Conservation (phyloP, 1,140 invertebrate species). For the Euborellia annulipes region DNA sequence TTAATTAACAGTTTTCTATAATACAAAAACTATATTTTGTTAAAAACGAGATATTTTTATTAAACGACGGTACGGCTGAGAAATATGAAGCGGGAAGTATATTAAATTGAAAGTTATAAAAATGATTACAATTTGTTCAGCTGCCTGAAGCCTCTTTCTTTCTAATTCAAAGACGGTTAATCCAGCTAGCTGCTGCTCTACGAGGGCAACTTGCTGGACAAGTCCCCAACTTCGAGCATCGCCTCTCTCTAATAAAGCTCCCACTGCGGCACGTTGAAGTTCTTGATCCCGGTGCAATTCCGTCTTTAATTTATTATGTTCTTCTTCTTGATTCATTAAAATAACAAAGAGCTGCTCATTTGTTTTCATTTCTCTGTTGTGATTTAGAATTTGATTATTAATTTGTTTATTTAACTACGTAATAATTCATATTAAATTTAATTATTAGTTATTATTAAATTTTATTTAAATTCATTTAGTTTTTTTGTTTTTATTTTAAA, state of each 20-base stretch:
- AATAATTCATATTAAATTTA: neutral
- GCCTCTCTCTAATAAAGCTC: conserved; percentile 50
- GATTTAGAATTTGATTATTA: neutral
- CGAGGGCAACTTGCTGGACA: conserved; percentile 56
- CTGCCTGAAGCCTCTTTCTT: conserved; percentile 44
- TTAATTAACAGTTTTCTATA: too few species aligned
- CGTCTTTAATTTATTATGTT: conserved; percentile 37
- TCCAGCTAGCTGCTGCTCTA: conserved; percentile 55
- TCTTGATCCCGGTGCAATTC: conserved; percentile 46
- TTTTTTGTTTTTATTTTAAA: neutral
- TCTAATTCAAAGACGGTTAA: conserved; percentile 61
- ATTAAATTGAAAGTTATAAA: too few species aligned
- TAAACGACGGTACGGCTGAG: conserved; percentile 3
- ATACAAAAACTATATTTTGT: too few species aligned
- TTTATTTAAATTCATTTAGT: neutral
- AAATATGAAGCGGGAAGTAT: conserved; percentile 1
- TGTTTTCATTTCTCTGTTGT: conserved; percentile 17
- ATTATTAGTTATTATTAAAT: neutral
- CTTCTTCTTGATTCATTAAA: conserved; percentile 30
- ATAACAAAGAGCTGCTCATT: conserved; percentile 29
- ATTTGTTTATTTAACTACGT: conserved; percentile 1
- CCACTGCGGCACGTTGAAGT: conserved; percentile 55
- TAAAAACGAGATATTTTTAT: conserved; percentile 5
- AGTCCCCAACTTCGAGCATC: conserved; percentile 60
- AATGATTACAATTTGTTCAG: conserved; percentile 42